phyloP scores from a whole-genome alignment of 2,888 invertebrate species.

The Drosophila stalkeri region DNA sequence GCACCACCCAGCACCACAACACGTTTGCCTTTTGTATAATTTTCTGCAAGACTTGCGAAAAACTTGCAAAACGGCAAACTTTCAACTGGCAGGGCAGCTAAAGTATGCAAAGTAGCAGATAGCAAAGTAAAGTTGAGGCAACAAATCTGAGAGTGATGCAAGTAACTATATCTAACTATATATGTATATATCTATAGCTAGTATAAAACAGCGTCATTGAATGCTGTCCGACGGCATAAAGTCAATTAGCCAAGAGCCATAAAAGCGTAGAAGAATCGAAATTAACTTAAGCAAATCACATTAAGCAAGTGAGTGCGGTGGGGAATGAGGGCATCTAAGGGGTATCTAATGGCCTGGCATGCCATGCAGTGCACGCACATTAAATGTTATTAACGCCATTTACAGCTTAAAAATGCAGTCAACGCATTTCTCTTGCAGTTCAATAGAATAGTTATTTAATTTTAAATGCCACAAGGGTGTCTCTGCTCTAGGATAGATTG shows the following conservation, averaged over 20 bases:
- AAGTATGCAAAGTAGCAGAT: slow-evolving; percentile 47
- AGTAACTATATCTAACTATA: slow-evolving; percentile 33
- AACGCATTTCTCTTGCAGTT: slow-evolving; percentile 50
- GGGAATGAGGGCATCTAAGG: background rate
- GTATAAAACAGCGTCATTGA: slow-evolving; percentile 53
- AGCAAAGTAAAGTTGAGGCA: slow-evolving; percentile 18
- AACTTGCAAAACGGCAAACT: slow-evolving; percentile 78
- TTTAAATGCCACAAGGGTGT: slow-evolving; percentile 49
- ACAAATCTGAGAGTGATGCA: slow-evolving; percentile 45
- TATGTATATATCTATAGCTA: background rate
- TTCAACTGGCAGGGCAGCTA: slow-evolving; percentile 51
- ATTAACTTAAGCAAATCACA: slow-evolving; percentile 66
- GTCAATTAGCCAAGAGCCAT: slow-evolving; percentile 73
- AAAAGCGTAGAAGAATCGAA: slow-evolving; percentile 74
- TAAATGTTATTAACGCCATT: slow-evolving; percentile 80
- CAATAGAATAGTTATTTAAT: slow-evolving; percentile 77
- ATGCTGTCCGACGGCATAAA: slow-evolving; percentile 63
- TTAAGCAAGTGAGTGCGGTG: slow-evolving; percentile 18
- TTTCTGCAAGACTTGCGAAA: slow-evolving; percentile 80
- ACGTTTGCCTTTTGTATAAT: slow-evolving; percentile 73
- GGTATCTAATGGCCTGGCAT: slow-evolving; percentile 1
- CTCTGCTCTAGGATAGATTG: background rate
- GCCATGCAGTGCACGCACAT: slow-evolving; percentile 62
- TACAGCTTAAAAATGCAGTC: slow-evolving; percentile 34
- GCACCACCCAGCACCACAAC: slow-evolving; percentile 9